phyloP scores from a whole-genome alignment of 2,113 vertebrate genomes.

The Dolichotis patagonum region DNA sequence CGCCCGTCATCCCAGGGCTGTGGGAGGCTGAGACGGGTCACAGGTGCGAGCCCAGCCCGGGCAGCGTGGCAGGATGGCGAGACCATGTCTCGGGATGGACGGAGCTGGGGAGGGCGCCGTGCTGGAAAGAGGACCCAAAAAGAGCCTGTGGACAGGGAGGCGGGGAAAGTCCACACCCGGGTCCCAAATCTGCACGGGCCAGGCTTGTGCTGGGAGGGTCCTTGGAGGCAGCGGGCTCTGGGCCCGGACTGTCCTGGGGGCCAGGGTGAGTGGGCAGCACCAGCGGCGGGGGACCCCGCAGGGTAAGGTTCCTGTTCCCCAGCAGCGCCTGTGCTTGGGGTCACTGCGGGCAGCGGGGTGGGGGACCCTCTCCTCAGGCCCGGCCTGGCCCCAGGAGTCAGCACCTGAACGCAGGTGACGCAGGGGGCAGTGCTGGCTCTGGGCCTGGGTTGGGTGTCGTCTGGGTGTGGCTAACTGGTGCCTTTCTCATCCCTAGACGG shows the following conservation, averaged over 20 bases:
- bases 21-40: not conserved
- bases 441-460: not conserved
- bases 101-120: not conserved
- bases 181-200: not conserved
- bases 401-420: too few species aligned
- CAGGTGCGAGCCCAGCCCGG: not conserved
- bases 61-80: not conserved
- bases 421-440: too few species aligned
- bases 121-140: too few species aligned
- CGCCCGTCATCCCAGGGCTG: not conserved
- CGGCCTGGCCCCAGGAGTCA: not conserved
- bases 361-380: not conserved
- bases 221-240: not conserved
- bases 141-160: not conserved
- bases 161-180: not conserved
- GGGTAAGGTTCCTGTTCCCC: not conserved
- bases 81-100: not conserved
- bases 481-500: conserved; percentile 84
- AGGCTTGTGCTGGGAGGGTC: not conserved
- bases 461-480: not conserved
- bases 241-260: not conserved
- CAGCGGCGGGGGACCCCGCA: too few species aligned
- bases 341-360: not conserved
- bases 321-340: not conserved
- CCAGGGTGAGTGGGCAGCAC: not conserved